phyloP scores from a whole-genome alignment of 2,113 vertebrate genomes.

The Nycticorax nycticorax region DNA sequence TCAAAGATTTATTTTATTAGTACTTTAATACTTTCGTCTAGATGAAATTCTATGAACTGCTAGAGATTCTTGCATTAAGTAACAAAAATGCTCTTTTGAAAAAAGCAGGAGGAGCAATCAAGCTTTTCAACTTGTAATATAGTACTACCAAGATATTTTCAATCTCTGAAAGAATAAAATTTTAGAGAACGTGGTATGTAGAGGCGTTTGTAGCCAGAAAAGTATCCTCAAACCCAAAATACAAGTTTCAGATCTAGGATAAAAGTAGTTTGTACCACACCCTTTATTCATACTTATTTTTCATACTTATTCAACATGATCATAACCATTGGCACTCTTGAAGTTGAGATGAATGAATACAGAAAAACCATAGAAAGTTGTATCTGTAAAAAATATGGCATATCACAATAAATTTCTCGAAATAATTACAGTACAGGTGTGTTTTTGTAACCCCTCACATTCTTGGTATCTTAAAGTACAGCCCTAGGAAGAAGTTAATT shows the following conservation, averaged over 20 bases:
- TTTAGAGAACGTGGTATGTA: background rate
- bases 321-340: background rate
- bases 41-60: background rate
- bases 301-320: background rate
- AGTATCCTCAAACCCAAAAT: background rate
- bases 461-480: background rate
- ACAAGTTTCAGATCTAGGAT: background rate
- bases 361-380: background rate
- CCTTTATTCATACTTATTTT: background rate
- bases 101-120: background rate
- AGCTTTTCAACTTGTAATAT: background rate
- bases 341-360: background rate
- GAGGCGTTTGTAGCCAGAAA: background rate
- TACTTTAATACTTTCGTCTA: background rate
- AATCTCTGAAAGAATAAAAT: background rate
- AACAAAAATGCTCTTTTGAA: background rate
- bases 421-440: background rate
- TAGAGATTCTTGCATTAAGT: background rate
- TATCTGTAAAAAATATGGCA: background rate
- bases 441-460: background rate
- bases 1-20: background rate
- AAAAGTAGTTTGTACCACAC: background rate
- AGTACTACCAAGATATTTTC: background rate
- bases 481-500: background rate
- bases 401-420: background rate